Conservation (phyloP, 1,140 invertebrate genomes). For the Hydropsyche tenuis region DNA sequence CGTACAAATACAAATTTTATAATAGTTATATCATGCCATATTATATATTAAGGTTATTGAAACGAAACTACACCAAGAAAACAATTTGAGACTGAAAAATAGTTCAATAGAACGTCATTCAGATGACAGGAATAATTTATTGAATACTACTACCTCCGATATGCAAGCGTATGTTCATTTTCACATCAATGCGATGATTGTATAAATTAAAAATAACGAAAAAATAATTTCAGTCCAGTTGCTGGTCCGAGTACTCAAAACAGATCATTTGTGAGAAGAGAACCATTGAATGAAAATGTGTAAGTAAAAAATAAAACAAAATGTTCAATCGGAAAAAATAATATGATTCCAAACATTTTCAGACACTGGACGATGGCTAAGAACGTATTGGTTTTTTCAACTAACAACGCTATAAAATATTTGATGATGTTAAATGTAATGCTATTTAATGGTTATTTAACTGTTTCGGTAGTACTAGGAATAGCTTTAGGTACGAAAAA, state of each 20-base stretch:
- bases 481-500: constrained; percentile 69
- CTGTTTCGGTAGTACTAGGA: constrained; percentile 76
- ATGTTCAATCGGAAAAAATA: too few species aligned
- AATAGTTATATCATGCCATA: not conserved
- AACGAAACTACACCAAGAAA: constrained; percentile 56
- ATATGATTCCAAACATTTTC: not conserved
- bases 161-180: not conserved
- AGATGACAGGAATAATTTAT: constrained; percentile 55
- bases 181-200: too few species aligned
- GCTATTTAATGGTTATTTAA: constrained; percentile 86
- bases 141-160: not conserved
- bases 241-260: not conserved
- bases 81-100: constrained; percentile 54
- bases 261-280: not conserved
- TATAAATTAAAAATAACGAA: too few species aligned
- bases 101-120: constrained; percentile 50
- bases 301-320: not conserved
- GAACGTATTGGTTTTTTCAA: constrained; percentile 56
- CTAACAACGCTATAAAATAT: constrained; percentile 73
- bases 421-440: constrained; percentile 90
- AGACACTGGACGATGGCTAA: constrained; percentile 52
- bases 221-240: not conserved
- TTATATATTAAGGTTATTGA: constrained; percentile 54
- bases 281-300: not conserved
- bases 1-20: constrained; percentile 7